Base-by-base conservation (phyloP, 2,113 vertebrate genomes). In the Casuarius casuarius region DNA sequence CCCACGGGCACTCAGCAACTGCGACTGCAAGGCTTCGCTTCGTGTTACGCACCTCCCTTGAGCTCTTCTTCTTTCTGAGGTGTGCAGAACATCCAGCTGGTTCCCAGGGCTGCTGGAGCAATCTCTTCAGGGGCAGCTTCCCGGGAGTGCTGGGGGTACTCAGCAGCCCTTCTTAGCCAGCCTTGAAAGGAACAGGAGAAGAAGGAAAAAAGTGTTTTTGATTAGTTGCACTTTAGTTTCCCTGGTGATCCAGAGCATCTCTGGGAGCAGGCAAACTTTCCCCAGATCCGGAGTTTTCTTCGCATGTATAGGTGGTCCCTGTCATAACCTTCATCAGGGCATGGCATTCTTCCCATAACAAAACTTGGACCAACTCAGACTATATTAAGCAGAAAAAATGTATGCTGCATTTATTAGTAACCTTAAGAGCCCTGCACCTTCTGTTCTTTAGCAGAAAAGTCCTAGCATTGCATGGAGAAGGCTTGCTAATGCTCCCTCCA, bases 41-140 rank as follows among this genome's bases (percentile, higher is more conserved):
- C 17, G 12, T 1, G 21, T 3, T 48, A 33, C 46, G 71, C 74
- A 16, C 29, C 46, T 79, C 19, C 44, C 59, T 73, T 0, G 0
- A 83, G 67, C 35, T 79, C 58, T 44, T 46, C 62, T 77, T 61
- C 73, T 58, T 78, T n/a, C 17, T 0, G 0, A 9, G 17, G 8
- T 72, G 28, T 2, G 3, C 0, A 0, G 1, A 12, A 31, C 26
- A 89, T 20, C 66, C 44, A 15, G 46, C 25, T 1, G 2, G 44
- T 11, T 9, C 7, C 23, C 48, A 22, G 29, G 0, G 5, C 21
- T 1, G 9, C 59, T 42, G 65, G 23, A 65, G 31, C 15, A 21
- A 11, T 33, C 8, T 1, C 63, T 31, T 56, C 16, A 0, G 4
- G 38, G 28, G 1, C 25, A 73, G 8, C 23, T 19, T 46, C 28